These are phyloP conservation scores for Blennius ocellaris DNA, from an alignment of 2,113 vertebrate species.

Conservation along the genomic window DNA sequence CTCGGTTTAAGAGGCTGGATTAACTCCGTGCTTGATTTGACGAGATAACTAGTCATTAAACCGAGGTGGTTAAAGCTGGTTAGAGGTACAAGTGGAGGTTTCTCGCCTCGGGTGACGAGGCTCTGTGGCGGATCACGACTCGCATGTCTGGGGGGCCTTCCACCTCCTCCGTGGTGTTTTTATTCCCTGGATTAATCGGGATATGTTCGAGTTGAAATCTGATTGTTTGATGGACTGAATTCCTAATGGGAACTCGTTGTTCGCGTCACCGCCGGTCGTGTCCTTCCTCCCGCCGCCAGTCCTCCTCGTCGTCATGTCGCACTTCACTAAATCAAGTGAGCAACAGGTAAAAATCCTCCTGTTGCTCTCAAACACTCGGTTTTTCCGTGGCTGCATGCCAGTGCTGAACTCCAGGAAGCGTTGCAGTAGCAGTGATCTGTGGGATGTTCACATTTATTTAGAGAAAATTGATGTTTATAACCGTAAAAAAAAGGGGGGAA, in stretches of 20 bases:
- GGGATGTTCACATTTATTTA: too few species aligned
- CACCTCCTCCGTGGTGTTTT: slow-evolving; percentile 7
- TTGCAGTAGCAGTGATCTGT: background rate
- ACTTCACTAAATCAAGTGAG: too few species aligned
- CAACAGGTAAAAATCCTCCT: too few species aligned
- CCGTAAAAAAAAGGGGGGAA: too few species aligned
- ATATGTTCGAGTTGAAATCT: too few species aligned
- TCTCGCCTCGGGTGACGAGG: slow-evolving; percentile 7
- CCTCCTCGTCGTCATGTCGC: too few species aligned
- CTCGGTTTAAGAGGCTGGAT: slow-evolving; percentile 28
- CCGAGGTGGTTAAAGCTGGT: background rate
- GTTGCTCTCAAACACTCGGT: too few species aligned
- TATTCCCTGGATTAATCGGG: background rate
- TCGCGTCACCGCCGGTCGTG: too few species aligned
- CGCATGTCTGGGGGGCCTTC: slow-evolving; percentile 63
- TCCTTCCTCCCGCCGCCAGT: too few species aligned
- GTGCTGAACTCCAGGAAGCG: background rate
- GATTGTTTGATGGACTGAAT: too few species aligned
- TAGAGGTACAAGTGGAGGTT: background rate
- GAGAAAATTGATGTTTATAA: background rate
- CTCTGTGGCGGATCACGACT: slow-evolving; percentile 69
- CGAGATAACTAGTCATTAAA: slow-evolving; percentile 37
- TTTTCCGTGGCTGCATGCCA: too few species aligned
- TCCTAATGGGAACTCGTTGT: too few species aligned
- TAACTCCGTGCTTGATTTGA: slow-evolving; percentile 32